Evolutionary conservation across 2,888 invertebrate genomes (phyloP), one percentile per base, ranked within the genome.

Genomic region (Pyrrhosoma nymphula): DNA sequence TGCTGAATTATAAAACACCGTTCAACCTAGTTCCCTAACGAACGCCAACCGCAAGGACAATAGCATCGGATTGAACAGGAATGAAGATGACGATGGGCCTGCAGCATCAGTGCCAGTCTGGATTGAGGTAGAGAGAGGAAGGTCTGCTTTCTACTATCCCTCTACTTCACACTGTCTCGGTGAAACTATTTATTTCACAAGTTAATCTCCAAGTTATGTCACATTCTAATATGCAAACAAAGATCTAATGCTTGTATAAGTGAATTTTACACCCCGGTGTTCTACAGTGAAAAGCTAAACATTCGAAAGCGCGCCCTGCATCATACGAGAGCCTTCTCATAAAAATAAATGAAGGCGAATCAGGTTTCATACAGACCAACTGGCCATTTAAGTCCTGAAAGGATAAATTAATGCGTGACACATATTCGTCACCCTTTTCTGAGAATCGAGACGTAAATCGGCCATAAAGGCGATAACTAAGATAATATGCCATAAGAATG

Each of bases 1-100:
- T n/a, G 75, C 39, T 55, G 93, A 47, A 75, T 93, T 39, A 93
- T 47, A 93, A 93, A 39, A 63, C 39, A 82, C 14, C 16, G 26
- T 16, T 30, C 35, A 82, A 82, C 82, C 82, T 82, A 82, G 35
- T 82, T 82, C 35, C 12, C 82, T 82, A 82, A 30, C n/a, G 82
- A 82, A 30, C 12, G 26, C 16, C 82, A 35, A 82, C 82, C 82
- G 26, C 82, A 30, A 82, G 69, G 47, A 60, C 69, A 47, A 47
- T 60, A 55, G 3, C 35, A 55, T 47, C 12, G 69, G 6, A 82
- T 16, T 16, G n/a, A 35, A 69, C 47, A 69, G 26, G 26, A 2
- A 63, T 69, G 69, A 69, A 10, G 26, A 14, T 47, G 69, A 39
- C 3, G 69, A 63, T 47, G 47, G 39, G 18, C 30, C 30, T 82